Evolutionary conservation across 2,113 vertebrate species (phyloP), one percentile per base, ranked within the genome.

Genomic region (Tichodroma muraria): DNA sequence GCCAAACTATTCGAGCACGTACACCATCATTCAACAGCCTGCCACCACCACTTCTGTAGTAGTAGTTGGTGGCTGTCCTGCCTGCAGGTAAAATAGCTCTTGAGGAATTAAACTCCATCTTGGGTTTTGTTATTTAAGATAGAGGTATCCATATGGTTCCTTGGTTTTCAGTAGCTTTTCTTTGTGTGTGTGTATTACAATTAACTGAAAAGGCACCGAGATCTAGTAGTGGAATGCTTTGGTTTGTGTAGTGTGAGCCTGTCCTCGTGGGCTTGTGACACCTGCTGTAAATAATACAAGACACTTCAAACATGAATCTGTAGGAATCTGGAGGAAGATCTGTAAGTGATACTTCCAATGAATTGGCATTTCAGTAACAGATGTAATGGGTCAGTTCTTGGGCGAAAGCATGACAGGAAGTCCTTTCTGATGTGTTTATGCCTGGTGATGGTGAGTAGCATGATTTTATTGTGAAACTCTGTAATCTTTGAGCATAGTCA

Each of bases 41-140:
- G 84, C 97, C 47, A 85, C 97, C 63, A 97, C 97, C 93, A 98
- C 98, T 30, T 99, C 99, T 38, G 99, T 99, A n/a, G 99, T 99
- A 52, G 99, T 99, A 63, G 99, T 99, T 38, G 99, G 99, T 79
- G 99, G 99, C 95, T 99, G 99, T 83, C 99, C 99, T 3, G 99
- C 99, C 69, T 99, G 99, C 99, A 99, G 99, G 99, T 99, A 97
- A 98, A 95, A 28, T 6, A 13, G 12, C 56, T 45, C 23, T 82
- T 8, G 8, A 7, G 33, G 40, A 70, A 49, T 59, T 59, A 24
- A 83, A 53, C 20, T 68, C 33, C 35, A 3, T 31, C 22, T 24
- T 42, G 37, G 35, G 19, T 20, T 95, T 63, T 88, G 10, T 35
- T 69, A 35, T 83, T 85, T 25, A 27, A 60, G 14, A 13, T 12